Conservation (phyloP, 2,113 vertebrate species). For the Oryzias curvinotus region DNA sequence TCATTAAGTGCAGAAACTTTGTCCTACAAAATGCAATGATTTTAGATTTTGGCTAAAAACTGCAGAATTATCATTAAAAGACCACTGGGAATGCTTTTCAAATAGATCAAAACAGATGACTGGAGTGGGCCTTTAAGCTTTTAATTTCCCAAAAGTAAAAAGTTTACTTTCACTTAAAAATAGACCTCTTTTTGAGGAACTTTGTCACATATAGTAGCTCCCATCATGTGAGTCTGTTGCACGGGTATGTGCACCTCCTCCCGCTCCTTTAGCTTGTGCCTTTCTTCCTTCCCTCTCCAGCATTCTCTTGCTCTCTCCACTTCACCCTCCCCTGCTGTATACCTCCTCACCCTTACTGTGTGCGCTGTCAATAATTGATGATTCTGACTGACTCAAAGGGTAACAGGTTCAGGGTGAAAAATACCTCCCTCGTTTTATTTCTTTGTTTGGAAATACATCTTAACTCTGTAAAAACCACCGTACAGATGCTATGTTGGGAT, state of each 20-base stretch:
- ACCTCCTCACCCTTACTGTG: slow-evolving; percentile 68
- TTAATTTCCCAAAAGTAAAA: too few species aligned
- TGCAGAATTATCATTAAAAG: too few species aligned
- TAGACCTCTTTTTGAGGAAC: too few species aligned
- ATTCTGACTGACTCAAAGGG: slow-evolving; percentile 75
- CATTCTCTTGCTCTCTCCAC: slow-evolving; percentile 18
- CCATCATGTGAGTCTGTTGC: not conserved
- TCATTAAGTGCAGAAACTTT: too few species aligned
- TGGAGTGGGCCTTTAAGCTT: too few species aligned
- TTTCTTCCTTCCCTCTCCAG: slow-evolving; percentile 3
- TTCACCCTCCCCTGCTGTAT: slow-evolving; percentile 70
- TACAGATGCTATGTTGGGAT: slow-evolving; percentile 17
- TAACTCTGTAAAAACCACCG: slow-evolving; percentile 16
- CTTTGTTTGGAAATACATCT: slow-evolving; percentile 53
- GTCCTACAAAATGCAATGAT: too few species aligned
- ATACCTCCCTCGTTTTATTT: slow-evolving; percentile 56
- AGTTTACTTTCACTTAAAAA: too few species aligned
- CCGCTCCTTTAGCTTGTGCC: not conserved
- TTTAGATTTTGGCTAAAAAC: too few species aligned
- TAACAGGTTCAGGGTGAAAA: slow-evolving; percentile 67
- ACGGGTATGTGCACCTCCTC: not conserved
- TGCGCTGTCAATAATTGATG: slow-evolving; percentile 79
- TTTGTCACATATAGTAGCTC: too few species aligned
- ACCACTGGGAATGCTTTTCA: too few species aligned
- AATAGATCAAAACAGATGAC: too few species aligned